Conservation (phyloP, 1,140 invertebrate species). For the Phocides pigmalion region DNA sequence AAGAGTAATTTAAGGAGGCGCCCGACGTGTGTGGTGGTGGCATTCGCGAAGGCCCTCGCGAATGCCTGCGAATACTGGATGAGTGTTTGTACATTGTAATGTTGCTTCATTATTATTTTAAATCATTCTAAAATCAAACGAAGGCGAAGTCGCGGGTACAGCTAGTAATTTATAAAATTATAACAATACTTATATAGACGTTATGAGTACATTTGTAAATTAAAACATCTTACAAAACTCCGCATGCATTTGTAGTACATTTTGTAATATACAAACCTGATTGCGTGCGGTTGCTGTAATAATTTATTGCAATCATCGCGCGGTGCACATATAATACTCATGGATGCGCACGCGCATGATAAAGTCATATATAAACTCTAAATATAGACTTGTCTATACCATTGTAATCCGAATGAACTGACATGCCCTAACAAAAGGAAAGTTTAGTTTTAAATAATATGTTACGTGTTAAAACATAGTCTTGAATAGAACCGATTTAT, state of each 20-base stretch:
- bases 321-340: not conserved
- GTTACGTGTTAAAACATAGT: not conserved
- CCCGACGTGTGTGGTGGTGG: no score
- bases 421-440: not conserved
- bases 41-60: no score
- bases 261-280: constrained; percentile 3
- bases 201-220: not conserved
- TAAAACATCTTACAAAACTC: constrained; percentile 2
- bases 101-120: not conserved
- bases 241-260: not conserved
- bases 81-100: no score
- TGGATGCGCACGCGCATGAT: constrained; percentile 11
- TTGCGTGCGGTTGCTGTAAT: constrained; percentile 11
- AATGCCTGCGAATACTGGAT: no score
- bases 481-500: not conserved
- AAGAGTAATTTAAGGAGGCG: no score
- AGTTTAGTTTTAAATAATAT: not conserved
- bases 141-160: no score
- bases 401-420: not conserved
- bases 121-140: not conserved
- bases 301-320: constrained; percentile 17
- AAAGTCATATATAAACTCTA: not conserved
- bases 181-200: no score
- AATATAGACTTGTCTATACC: not conserved
- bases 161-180: no score